A percentile compares a stretch with the other conserved stretches of the same genome.
Conservation (phyloP, 2,797 vertebrate genomes). For the Neosilurus mollespiculum region DNA sequence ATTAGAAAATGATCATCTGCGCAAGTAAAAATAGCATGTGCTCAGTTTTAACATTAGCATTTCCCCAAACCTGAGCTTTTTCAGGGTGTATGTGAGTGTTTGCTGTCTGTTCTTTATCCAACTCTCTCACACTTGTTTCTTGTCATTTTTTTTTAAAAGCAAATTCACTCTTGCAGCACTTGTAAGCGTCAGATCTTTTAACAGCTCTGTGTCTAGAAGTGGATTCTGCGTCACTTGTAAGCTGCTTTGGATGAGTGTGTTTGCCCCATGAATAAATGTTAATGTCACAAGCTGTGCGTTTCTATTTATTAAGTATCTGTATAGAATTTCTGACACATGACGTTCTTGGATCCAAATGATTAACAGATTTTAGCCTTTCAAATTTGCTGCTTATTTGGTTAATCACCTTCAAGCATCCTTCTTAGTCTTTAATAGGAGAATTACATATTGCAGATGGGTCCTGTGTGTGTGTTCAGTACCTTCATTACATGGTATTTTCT, state of each 20-base stretch:
- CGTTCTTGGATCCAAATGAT: not conserved
- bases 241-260: not conserved
- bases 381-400: not conserved
- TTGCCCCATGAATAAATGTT: conserved; percentile 9
- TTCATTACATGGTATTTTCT: not conserved
- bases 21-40: no score
- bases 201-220: not conserved
- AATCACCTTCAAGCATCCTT: not conserved
- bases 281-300: conserved; percentile 13
- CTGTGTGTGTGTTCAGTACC: not conserved
- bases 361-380: not conserved
- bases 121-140: not conserved
- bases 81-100: not conserved
- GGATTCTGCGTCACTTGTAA: not conserved
- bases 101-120: not conserved
- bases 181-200: not conserved
- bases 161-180: not conserved
- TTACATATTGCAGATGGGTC: not conserved
- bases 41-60: no score
- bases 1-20: no score
- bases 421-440: not conserved
- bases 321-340: not conserved
- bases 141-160: not conserved
- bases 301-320: conserved; percentile 7
- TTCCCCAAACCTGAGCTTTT: not conserved